A percentile compares a stretch with the other conserved stretches of the same genome.
phyloP scores from a whole-genome alignment of 2,113 vertebrate genomes.

The human region DNA sequence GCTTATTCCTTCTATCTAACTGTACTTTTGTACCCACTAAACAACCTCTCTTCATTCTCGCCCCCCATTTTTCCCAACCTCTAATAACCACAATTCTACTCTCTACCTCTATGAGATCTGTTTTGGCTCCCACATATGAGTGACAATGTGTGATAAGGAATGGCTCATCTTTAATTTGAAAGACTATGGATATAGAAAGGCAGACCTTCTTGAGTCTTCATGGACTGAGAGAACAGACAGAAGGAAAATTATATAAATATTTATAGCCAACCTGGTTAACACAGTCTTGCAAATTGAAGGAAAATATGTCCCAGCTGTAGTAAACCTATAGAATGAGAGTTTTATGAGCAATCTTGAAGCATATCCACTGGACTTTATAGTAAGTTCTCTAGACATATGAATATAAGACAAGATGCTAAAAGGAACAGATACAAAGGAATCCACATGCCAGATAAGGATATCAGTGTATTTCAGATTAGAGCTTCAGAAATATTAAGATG shows the following conservation, averaged over 20 bases:
- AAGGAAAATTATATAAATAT: conserved; percentile 6
- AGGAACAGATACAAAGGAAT: not conserved
- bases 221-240: not conserved
- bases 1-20: not conserved
- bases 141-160: not conserved
- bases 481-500: not conserved
- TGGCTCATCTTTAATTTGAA: not conserved
- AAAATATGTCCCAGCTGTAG: not conserved
- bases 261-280: conserved; percentile 5
- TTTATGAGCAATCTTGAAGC: not conserved
- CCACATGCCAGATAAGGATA: not conserved
- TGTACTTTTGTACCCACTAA: not conserved
- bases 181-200: not conserved
- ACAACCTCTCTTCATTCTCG: not conserved
- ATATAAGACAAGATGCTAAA: not conserved
- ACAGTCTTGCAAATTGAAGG: not conserved
- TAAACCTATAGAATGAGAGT: not conserved
- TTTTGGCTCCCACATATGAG: not conserved
- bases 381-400: not conserved
- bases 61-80: not conserved
- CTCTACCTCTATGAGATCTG: not conserved
- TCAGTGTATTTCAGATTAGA: not conserved
- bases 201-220: not conserved
- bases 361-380: not conserved
- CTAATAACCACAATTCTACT: not conserved